phyloP scores from a whole-genome alignment of 2,113 vertebrate genomes.

The Python bivittatus region DNA sequence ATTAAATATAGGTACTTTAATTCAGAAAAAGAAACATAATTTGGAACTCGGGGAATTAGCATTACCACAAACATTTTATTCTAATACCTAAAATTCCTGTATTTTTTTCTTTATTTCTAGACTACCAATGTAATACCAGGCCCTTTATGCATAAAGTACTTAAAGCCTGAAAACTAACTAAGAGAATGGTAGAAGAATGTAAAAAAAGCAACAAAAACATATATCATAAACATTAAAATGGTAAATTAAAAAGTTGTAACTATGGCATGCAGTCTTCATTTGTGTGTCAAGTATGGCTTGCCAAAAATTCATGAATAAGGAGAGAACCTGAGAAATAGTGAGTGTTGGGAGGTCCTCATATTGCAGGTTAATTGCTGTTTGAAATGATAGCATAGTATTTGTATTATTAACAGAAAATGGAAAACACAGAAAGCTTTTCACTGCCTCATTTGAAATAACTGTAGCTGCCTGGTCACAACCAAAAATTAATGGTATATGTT shows the following conservation, averaged over 20 bases:
- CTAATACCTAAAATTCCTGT: not conserved
- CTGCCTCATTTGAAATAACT: not conserved
- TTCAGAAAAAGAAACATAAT: not conserved
- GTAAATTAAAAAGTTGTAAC: not conserved
- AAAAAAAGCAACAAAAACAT: not conserved
- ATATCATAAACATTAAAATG: not conserved
- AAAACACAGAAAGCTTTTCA: not conserved
- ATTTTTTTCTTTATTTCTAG: not conserved
- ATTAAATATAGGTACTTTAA: fast-evolving
- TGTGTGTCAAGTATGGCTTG: not conserved
- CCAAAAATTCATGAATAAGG: not conserved
- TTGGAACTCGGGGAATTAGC: not conserved
- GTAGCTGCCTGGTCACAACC: not conserved
- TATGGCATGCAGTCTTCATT: too few species aligned
- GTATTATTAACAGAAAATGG: not conserved
- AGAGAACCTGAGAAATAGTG: not conserved
- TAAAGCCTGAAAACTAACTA: not conserved
- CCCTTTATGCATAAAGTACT: not conserved
- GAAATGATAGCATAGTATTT: not conserved
- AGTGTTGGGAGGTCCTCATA: not conserved
- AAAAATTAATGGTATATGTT: not conserved
- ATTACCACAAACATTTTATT: not conserved
- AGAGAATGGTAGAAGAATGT: too few species aligned
- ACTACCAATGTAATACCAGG: not conserved
- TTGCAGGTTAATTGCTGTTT: not conserved